Conservation (phyloP, 2,888 invertebrate species). For the Zele albiditarsus region DNA sequence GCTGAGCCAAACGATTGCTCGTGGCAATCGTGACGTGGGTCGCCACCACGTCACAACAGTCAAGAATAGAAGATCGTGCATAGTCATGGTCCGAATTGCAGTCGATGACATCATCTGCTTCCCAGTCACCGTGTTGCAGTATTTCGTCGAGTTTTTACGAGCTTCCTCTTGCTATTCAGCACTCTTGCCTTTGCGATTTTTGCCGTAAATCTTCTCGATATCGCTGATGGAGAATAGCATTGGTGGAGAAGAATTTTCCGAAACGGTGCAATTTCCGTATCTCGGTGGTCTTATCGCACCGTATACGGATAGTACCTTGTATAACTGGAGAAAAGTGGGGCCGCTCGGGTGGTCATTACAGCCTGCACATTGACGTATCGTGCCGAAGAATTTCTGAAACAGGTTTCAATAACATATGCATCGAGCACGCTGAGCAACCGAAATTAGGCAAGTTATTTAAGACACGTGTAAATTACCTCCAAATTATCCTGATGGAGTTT, state of each 20-base stretch:
- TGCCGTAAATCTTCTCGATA: conserved; percentile 38
- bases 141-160: not conserved
- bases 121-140: conserved; percentile 30
- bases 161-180: not conserved
- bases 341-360: conserved; percentile 41
- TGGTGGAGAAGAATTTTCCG: conserved; percentile 22
- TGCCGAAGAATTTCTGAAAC: conserved; percentile 44
- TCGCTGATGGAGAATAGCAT: conserved; percentile 39
- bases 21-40: too few relatives aligned
- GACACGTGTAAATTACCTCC: conserved; percentile 42
- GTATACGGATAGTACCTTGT: conserved; percentile 48
- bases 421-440: too few relatives aligned
- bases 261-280: conserved; percentile 49
- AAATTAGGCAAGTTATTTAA: not conserved
- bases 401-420: conserved; percentile 9
- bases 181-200: not conserved
- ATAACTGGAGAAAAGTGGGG: conserved; percentile 50
- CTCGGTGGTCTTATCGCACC: conserved; percentile 43
- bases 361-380: conserved; percentile 40
- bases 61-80: conserved; percentile 24
- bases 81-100: conserved; percentile 44
- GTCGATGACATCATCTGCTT: conserved; percentile 43
- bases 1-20: too few relatives aligned
- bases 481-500: conserved; percentile 50
- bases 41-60: too few relatives aligned